Evolutionary conservation across 2,888 invertebrate genomes (phyloP), one percentile per base, ranked within the genome.

Genomic region (Troglohyphantes excavatus): DNA sequence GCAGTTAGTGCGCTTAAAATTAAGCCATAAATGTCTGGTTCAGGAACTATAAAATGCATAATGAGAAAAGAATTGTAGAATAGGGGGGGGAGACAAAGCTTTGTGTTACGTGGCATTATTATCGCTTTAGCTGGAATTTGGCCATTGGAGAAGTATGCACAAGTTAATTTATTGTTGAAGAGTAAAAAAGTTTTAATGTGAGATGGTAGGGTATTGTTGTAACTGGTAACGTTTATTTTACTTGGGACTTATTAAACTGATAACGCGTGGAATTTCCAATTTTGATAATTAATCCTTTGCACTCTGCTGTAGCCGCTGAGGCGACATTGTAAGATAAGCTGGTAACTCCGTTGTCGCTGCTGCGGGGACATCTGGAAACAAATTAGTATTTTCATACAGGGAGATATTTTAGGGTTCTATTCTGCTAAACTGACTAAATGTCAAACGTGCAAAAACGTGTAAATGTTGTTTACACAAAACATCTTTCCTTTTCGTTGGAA

Each of bases 21-120:
- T 82, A 72, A 82, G 82, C 70, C 33, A 82, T 82, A 72, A 82
- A 82, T 59, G 82, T 72, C 72, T 70, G 29, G 29, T 2, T 46
- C 39, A 82, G 53, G 72, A 82, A 72, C 33, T 68, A 82, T 82
- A 82, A 82, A 82, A 82, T 70, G 72, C 59, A 53, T 82, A 82
- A 82, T 70, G 70, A 59, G 72, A 72, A 70, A 82, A 72, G 82
- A 82, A 82, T 81, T 26, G 68, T 23, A n/a, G 19, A 11, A 23
- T 21, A 11, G 53, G 27, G 43, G 53, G 68, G 11, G 27, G 29
- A 72, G 61, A 23, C 82, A 72, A 82, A 82, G 82, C 39, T 72
- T 70, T 13, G 17, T 59, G 70, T 33, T 33, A 39, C 33, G 26
- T 53, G 17, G 81, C 53, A 46, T 81, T 81, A 81, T 46, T 67